Conservation (phyloP, 2,113 vertebrate species). For the Grammatotria lemairii region DNA sequence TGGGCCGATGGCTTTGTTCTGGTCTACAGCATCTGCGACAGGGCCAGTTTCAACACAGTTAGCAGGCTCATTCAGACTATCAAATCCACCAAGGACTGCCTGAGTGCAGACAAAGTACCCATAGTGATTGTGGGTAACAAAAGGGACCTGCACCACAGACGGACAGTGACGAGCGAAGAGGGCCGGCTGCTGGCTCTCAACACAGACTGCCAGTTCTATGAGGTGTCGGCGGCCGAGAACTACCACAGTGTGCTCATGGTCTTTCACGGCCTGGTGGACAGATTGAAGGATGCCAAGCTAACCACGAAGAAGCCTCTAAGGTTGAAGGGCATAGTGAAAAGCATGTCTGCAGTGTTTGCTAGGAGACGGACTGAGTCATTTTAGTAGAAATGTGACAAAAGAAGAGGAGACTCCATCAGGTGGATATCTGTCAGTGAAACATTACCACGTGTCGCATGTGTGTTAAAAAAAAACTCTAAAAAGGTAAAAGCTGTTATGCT, state of each 20-base stretch:
- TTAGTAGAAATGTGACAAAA: constrained; percentile 32
- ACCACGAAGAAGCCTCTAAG: constrained; percentile 69
- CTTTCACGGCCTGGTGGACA: constrained; percentile 75
- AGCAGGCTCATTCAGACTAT: constrained; percentile 74
- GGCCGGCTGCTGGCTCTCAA: constrained; percentile 78
- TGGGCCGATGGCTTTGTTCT: constrained; percentile 84
- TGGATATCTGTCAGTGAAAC: neutral
- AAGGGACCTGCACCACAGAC: constrained; percentile 74
- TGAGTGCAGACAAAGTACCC: constrained; percentile 70
- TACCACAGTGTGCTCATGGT: constrained; percentile 78
- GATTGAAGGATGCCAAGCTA: constrained; percentile 71
- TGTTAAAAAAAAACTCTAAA: neutral
- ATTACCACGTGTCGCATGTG: neutral
- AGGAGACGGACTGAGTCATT: constrained; percentile 79
- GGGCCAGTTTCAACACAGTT: constrained; percentile 78
- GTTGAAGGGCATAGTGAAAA: constrained; percentile 79
- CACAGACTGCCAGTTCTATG: constrained; percentile 78
- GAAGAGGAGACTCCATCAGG: neutral
- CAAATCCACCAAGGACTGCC: constrained; percentile 72
- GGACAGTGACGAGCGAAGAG: constrained; percentile 79
- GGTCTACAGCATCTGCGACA: constrained; percentile 85
- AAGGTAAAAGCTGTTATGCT: neutral
- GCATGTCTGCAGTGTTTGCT: constrained; percentile 78
- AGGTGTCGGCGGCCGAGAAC: constrained; percentile 80
- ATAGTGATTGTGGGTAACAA: constrained; percentile 84